phyloP scores from a whole-genome alignment of 1,140 invertebrate genomes.

The Platyscapa corneri region DNA sequence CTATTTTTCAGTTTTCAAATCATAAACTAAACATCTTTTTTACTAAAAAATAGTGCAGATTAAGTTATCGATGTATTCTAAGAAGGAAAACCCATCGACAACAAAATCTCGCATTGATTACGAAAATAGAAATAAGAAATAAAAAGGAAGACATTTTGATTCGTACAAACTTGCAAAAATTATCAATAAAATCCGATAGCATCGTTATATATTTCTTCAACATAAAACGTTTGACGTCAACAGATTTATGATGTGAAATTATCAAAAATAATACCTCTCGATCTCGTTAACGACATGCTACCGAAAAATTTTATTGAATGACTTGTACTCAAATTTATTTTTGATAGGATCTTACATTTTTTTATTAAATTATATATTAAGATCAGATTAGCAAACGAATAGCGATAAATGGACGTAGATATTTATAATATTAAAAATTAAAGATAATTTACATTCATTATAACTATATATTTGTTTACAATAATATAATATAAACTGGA shows the following conservation, averaged over 20 bases:
- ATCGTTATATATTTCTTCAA: not conserved
- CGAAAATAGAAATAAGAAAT: not conserved
- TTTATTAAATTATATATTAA: not conserved
- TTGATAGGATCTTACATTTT: not conserved
- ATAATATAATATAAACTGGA: too few relatives aligned
- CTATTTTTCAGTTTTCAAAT: not conserved
- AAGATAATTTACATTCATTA: too few relatives aligned
- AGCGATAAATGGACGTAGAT: too few relatives aligned
- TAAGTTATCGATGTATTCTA: not conserved
- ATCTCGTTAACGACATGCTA: not conserved
- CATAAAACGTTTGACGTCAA: slow-evolving; percentile 14
- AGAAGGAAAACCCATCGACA: not conserved
- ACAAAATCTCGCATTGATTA: slow-evolving; percentile 4
- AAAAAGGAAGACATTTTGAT: not conserved
- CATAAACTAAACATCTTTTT: not conserved
- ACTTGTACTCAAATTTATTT: not conserved
- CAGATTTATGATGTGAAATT: slow-evolving; percentile 21
- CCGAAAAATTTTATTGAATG: not conserved
- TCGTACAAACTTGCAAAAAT: not conserved
- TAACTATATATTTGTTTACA: too few relatives aligned
- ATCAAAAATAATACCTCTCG: slow-evolving; percentile 10
- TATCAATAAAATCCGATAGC: slow-evolving; percentile 12
- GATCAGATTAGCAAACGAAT: too few relatives aligned
- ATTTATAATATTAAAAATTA: too few relatives aligned
- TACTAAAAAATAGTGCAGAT: not conserved